Conservation (phyloP, 2,113 vertebrate species). For the Polypterus bichir region DNA sequence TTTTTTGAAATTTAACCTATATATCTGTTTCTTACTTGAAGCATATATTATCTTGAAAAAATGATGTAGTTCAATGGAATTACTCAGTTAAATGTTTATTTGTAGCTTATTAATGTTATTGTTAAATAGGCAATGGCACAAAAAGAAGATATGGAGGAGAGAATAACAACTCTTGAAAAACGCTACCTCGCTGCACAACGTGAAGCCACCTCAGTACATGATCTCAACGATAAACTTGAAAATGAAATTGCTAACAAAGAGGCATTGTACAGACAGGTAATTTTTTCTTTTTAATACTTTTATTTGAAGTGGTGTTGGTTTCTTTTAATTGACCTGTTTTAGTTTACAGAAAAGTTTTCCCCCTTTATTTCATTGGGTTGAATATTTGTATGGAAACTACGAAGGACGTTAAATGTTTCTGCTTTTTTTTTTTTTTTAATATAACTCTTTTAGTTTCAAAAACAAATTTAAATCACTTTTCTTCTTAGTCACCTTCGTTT, state of each 20-base stretch:
- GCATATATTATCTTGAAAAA: too few species aligned
- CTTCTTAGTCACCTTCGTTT: too few species aligned
- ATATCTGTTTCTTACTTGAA: too few species aligned
- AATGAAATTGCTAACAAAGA: constrained; percentile 96
- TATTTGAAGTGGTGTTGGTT: neutral
- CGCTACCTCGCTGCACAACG: constrained; percentile 93
- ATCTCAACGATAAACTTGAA: constrained; percentile 96
- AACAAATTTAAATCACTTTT: too few species aligned
- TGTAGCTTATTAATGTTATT: too few species aligned
- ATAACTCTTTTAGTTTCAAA: too few species aligned
- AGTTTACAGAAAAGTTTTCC: neutral
- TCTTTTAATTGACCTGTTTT: neutral
- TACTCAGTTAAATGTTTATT: too few species aligned
- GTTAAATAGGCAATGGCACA: constrained; percentile 74
- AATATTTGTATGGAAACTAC: too few species aligned
- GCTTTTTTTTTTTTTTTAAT: too few species aligned
- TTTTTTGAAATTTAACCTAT: too few species aligned
- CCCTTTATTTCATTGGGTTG: neutral
- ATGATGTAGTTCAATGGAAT: too few species aligned
- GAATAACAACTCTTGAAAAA: constrained; percentile 95
- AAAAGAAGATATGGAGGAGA: constrained; percentile 97
- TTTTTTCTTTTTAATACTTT: neutral
- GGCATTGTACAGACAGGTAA: constrained; percentile 78
- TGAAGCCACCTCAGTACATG: constrained; percentile 90
- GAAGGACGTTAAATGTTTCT: too few species aligned